Conservation (phyloP, 2,113 vertebrate species). For the Otus sunia region DNA sequence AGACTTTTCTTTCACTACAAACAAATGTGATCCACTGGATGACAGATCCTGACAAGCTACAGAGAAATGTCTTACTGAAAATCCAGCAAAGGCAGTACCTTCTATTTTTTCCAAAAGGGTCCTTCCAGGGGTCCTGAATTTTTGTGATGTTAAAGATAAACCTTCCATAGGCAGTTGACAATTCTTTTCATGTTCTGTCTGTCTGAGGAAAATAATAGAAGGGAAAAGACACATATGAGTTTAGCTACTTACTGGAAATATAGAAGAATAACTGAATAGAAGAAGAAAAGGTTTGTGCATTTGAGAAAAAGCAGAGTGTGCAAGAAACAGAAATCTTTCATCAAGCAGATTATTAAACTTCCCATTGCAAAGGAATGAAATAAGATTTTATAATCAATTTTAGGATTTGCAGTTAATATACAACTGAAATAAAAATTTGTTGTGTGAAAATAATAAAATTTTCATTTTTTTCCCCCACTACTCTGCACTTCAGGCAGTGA, state of each 20-base stretch:
- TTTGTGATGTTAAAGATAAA: neutral
- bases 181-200: neutral
- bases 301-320: neutral
- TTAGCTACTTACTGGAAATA: neutral
- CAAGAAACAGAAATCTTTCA: neutral
- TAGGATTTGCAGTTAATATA: neutral
- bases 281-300: neutral
- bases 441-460: neutral
- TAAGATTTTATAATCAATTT: neutral
- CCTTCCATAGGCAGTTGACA: neutral
- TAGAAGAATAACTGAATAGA: neutral
- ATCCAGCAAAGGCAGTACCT: neutral
- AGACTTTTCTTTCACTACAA: neutral
- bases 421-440: neutral
- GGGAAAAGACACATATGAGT: neutral
- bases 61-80: neutral
- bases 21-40: neutral
- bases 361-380: neutral
- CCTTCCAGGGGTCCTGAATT: neutral
- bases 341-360: neutral
- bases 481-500: neutral
- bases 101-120: neutral
- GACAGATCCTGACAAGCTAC: neutral
- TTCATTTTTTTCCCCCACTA: neutral
- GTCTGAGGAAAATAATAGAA: neutral